Percentiles rank a stretch among this genome's conserved stretches.
These are phyloP conservation scores for Psittacus erithacus DNA, from an alignment of 2,113 vertebrate species.

Conservation along the genomic window DNA sequence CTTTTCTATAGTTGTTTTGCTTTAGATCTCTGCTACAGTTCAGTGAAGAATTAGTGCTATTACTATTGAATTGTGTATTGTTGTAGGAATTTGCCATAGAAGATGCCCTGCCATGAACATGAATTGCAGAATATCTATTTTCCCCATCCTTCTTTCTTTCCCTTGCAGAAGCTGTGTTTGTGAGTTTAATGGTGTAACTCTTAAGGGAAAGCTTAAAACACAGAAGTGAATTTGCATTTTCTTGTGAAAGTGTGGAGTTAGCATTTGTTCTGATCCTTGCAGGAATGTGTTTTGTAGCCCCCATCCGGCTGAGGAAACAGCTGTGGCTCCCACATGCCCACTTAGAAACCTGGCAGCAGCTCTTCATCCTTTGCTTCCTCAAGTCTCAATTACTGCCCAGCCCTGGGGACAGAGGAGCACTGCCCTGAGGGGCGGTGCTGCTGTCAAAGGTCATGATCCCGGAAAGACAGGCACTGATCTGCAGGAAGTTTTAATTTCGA, in stretches of 20 bases:
- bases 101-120: not conserved
- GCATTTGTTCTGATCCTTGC: not conserved
- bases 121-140: not conserved
- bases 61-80: not conserved
- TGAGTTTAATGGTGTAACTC: not conserved
- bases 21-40: not conserved
- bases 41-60: not conserved
- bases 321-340: not conserved
- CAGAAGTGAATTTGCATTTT: not conserved
- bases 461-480: not conserved
- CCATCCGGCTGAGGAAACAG: not conserved
- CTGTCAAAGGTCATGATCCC: not conserved
- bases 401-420: not conserved
- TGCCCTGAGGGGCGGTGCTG: not conserved
- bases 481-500: not conserved
- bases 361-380: fast-evolving
- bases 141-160: not conserved
- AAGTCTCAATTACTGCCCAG: not conserved
- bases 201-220: not conserved
- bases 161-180: not conserved
- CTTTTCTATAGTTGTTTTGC: not conserved
- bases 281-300: not conserved
- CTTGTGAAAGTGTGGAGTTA: not conserved
- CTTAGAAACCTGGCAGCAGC: not conserved
- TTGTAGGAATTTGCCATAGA: not conserved